These are phyloP conservation scores for Tiaroga cobitis DNA, from an alignment of 2,797 vertebrate genomes.

Conservation along the genomic window DNA sequence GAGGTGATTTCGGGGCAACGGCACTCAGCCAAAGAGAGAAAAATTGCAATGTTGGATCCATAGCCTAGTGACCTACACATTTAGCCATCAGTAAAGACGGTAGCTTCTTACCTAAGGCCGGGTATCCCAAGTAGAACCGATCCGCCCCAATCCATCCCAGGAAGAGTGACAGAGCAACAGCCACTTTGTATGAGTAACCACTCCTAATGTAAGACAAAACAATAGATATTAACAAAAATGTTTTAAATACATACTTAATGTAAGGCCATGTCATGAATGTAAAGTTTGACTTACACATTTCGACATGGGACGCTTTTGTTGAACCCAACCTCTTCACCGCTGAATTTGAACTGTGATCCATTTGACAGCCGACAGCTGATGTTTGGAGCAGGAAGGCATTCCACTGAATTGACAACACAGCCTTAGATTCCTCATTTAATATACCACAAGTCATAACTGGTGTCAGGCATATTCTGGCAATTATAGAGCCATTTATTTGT, in stretches of 20 bases:
- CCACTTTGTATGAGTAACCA: conserved; percentile 95
- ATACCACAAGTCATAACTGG: not conserved
- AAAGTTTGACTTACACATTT: conserved; percentile 87
- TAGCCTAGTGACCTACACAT: not conserved
- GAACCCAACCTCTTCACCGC: conserved; percentile 89
- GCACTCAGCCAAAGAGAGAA: not conserved
- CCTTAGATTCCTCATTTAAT: not conserved
- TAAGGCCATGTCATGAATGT: not conserved
- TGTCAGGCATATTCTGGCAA: not conserved
- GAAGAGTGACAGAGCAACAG: conserved; percentile 94
- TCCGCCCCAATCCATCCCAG: conserved; percentile 97
- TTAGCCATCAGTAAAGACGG: not conserved
- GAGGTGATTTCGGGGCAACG: conserved; percentile 1
- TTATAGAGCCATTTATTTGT: not conserved
- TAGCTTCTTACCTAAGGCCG: conserved; percentile 87
- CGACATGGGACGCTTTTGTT: conserved; percentile 87
- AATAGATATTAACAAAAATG: not conserved
- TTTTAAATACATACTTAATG: not conserved
- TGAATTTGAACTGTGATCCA: conserved; percentile 87
- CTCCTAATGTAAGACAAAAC: conserved; percentile 75
- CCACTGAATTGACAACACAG: conserved; percentile 70
- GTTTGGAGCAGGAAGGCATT: conserved; percentile 90
- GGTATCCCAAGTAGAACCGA: conserved; percentile 96
- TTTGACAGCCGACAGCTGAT: conserved; percentile 87
- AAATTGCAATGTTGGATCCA: not conserved